A percentile compares a stretch with the other conserved stretches of the same genome.
Conservation (phyloP, 2,888 invertebrate species). For the Eueremaeus valkanovi region DNA sequence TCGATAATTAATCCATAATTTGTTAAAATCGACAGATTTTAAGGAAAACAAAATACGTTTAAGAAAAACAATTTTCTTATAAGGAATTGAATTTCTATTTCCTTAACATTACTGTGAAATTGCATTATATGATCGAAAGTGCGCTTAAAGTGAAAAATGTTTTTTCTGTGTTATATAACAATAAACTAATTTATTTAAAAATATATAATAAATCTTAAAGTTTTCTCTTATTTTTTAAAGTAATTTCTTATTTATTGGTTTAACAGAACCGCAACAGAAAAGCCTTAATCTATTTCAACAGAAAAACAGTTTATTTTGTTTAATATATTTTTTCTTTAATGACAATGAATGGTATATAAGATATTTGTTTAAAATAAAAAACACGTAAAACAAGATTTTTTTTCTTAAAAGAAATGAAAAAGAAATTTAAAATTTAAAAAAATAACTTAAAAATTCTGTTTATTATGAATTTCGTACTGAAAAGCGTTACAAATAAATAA, state of each 20-base stretch:
- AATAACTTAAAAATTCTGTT: neutral
- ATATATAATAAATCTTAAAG: too few relatives aligned
- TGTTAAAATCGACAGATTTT: neutral
- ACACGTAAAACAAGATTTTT: conserved; percentile 20
- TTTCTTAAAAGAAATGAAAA: neutral
- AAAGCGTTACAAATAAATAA: conserved; percentile 35
- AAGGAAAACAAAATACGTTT: neutral
- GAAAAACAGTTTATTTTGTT: neutral
- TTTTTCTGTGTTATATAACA: too few relatives aligned
- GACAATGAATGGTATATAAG: neutral
- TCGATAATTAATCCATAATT: neutral
- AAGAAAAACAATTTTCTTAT: neutral
- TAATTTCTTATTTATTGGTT: too few relatives aligned
- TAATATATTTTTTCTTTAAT: neutral
- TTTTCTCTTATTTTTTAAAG: too few relatives aligned
- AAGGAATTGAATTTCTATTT: neutral
- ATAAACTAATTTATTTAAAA: too few relatives aligned
- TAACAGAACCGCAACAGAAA: too few relatives aligned
- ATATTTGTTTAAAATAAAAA: neutral
- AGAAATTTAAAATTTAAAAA: neutral
- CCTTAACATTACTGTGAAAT: neutral
- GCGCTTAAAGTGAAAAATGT: too few relatives aligned
- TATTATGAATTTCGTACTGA: conserved; percentile 2
- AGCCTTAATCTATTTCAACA: too few relatives aligned
- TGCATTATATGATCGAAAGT: too few relatives aligned